Percentiles rank a stretch among this genome's conserved stretches.
phyloP scores from a whole-genome alignment of 2,888 invertebrate species.

The Patella caerulea region DNA sequence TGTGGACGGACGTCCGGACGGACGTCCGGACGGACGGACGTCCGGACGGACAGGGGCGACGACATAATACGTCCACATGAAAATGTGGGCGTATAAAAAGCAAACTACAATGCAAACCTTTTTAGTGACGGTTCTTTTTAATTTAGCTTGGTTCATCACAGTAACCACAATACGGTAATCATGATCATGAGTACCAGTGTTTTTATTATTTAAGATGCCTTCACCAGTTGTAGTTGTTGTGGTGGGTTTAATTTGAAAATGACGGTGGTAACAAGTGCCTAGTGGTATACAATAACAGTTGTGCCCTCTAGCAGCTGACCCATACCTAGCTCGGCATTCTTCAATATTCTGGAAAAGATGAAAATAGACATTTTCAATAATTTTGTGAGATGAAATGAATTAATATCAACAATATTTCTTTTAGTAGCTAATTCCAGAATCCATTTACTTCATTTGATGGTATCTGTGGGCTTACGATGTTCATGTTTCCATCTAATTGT shows the following conservation, averaged over 20 bases:
- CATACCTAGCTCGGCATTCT: slow-evolving; percentile 35
- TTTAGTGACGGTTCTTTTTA: slow-evolving; percentile 34
- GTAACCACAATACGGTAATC: slow-evolving; percentile 51
- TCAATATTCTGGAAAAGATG: slow-evolving; percentile 27
- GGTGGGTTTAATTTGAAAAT: slow-evolving; percentile 44
- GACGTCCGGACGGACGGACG: no score
- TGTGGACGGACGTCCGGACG: no score
- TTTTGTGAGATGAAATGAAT: no score
- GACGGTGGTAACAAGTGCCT: slow-evolving; percentile 45
- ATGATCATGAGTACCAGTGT: slow-evolving; percentile 46
- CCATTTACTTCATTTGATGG: no score
- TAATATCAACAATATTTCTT: no score
- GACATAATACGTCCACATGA: no score
- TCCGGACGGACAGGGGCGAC: no score
- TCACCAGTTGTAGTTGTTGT: neutral
- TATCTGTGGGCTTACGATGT: no score
- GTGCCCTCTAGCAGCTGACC: slow-evolving; percentile 33
- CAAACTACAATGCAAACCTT: slow-evolving; percentile 36
- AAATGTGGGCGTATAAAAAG: no score
- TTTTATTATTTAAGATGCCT: slow-evolving; percentile 36
- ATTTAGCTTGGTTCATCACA: slow-evolving; percentile 45
- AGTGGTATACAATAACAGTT: slow-evolving; percentile 52
- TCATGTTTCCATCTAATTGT: slow-evolving; percentile 13
- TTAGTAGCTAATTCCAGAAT: no score
- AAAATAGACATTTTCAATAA: neutral